Base-by-base conservation (phyloP, 35 echinoderm and acorn worm genomes). In the Heliocidaris tuberculata region DNA sequence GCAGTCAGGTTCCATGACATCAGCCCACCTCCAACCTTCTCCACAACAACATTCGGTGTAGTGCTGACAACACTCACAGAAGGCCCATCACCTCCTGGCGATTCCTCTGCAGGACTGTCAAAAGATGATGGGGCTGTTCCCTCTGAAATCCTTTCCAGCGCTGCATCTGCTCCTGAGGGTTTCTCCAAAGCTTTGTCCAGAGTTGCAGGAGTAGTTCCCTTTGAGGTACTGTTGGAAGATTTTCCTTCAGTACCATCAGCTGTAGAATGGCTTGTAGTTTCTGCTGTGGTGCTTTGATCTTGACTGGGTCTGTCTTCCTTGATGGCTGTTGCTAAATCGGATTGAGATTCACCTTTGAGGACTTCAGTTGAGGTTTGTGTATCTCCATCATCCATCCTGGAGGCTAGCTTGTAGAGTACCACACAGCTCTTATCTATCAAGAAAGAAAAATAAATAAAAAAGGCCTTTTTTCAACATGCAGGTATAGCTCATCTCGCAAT, bases 1-100 rank as follows among this genome's bases (percentile, higher is more conserved):
- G 97, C 97, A n/a, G 95, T 95, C 85, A 98, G 52, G 60, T 96
- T 98, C 97, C 97, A 96, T 0, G 96, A 95, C 24, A 95, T 94
- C 48, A 90, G 95, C 13, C 95, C 97, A 5, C 95, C 85, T 13
- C 94, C 93, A 42, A 98, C 48, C 30, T 95, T 94, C 94, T 98
- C 94, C 31, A 98, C 97, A 31, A 96, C 97, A 10, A 96, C 95
- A 92, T 98, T 98, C 3, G 97, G 95, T 35, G 97, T 96, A 31
- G 96, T 94, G 65, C 97, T 98, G 94, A 98, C 96, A 27, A 96
- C 97, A n/a, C 90, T n/a, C 50, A 85, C 93, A 19, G 95, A 93
- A 6, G 93, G 24, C 85, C 35, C 65, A 78, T 19, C 17, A 27
- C 27, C 27, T n/a, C 27, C 21, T 27, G 65, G 17, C 6, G 65